These are phyloP conservation scores for Drosophila ambigua DNA, from an alignment of 1,140 invertebrate species.

Conservation along the genomic window DNA sequence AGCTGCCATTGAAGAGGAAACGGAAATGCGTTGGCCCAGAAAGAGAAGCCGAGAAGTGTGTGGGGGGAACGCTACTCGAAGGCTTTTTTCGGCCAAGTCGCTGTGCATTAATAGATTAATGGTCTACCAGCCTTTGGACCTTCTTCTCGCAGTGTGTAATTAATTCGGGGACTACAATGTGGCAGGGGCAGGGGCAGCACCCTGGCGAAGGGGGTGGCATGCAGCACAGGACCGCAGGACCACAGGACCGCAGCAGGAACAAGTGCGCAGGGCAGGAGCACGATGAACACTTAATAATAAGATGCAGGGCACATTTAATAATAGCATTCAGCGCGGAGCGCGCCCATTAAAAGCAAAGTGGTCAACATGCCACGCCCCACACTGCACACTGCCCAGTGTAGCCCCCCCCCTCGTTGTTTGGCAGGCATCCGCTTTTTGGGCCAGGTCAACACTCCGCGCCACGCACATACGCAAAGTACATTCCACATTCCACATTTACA, in stretches of 20 bases:
- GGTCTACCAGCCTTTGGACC: constrained; percentile 13
- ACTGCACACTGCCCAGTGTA: too few relatives aligned
- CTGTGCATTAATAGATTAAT: constrained; percentile 79
- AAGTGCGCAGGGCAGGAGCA: not conserved
- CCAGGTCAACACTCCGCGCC: constrained; percentile 16
- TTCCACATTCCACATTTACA: constrained; percentile 15
- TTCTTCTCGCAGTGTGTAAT: constrained; percentile 28
- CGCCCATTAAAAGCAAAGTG: constrained; percentile 74
- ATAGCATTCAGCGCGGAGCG: constrained; percentile 56
- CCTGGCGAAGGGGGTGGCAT: not conserved
- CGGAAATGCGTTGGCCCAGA: constrained; percentile 68
- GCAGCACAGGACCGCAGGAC: constrained; percentile 15
- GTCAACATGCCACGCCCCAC: constrained; percentile 62
- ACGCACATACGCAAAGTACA: constrained; percentile 2
- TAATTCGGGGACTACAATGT: constrained; percentile 5
- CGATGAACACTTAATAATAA: constrained; percentile 65
- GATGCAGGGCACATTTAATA: constrained; percentile 74
- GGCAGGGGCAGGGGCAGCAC: constrained; percentile 18
- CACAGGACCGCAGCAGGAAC: constrained; percentile 17
- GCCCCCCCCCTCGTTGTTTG: constrained; percentile 40
- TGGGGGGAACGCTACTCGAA: constrained; percentile 16
- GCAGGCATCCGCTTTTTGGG: constrained; percentile 16
- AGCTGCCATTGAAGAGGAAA: constrained; percentile 75
- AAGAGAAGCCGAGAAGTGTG: constrained; percentile 6
- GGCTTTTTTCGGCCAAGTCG: constrained; percentile 43